Evolutionary conservation across 2,113 vertebrate species (phyloP).

Genomic region (Mastomys coucha): DNA sequence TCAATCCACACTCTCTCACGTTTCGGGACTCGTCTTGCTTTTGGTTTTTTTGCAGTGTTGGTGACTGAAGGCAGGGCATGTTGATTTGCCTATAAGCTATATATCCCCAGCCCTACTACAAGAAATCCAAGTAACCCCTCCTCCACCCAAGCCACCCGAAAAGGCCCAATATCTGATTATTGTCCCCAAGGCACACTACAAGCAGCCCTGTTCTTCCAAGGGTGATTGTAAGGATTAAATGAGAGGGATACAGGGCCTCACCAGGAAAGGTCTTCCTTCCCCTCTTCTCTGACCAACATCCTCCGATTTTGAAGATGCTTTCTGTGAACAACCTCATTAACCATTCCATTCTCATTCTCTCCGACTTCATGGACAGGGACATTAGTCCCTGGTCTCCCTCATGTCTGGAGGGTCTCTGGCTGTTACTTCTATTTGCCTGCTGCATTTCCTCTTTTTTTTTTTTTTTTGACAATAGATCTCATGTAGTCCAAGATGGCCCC

Average conservation of each 20-base stretch:
- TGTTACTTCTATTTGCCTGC: background rate
- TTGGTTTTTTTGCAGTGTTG: background rate
- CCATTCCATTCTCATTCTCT: background rate
- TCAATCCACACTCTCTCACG: background rate
- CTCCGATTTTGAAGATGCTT: background rate
- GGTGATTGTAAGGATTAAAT: background rate
- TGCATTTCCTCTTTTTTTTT: background rate
- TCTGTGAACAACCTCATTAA: background rate
- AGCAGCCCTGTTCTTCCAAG: background rate
- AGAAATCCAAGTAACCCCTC: background rate
- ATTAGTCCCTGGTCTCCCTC: background rate
- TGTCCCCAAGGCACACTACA: slow-evolving; percentile 84
- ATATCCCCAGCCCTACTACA: background rate
- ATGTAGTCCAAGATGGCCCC: background rate
- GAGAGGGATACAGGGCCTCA: background rate
- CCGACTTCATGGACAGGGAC: background rate
- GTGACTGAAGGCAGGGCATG: background rate
- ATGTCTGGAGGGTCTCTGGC: background rate
- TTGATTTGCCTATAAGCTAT: background rate
- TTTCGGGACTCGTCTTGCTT: background rate
- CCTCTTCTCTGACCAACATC: background rate
- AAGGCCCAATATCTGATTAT: slow-evolving; percentile 88
- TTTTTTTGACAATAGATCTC: background rate
- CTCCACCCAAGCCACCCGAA: slow-evolving; percentile 51
- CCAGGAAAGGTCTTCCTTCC: background rate